Conservation (phyloP, 1,140 invertebrate species). For the Gryon sp. region DNA sequence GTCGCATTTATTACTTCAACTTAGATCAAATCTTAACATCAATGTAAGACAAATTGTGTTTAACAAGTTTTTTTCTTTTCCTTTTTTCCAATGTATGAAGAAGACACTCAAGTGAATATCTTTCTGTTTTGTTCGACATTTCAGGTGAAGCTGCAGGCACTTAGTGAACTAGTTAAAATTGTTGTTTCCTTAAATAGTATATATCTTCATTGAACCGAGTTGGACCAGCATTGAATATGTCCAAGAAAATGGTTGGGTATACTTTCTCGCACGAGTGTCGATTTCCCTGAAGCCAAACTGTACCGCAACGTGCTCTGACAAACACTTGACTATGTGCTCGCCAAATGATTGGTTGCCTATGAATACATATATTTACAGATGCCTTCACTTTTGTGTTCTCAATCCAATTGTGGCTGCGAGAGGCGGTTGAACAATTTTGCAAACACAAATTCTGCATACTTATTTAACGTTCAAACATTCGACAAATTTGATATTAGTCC, state of each 20-base stretch:
- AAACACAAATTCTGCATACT: constrained; percentile 19
- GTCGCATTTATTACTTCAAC: too few relatives aligned
- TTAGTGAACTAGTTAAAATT: background rate
- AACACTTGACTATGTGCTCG: constrained; percentile 30
- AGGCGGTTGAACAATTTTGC: constrained; percentile 30
- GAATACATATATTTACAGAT: constrained; percentile 33
- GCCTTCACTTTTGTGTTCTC: constrained; percentile 25
- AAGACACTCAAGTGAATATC: too few relatives aligned
- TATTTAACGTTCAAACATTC: constrained; percentile 18
- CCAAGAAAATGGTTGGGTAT: constrained; percentile 35
- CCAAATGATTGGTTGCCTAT: constrained; percentile 38
- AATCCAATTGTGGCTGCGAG: constrained; percentile 19
- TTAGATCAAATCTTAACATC: too few relatives aligned
- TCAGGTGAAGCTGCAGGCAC: too few relatives aligned
- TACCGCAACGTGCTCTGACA: constrained; percentile 8
- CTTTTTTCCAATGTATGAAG: too few relatives aligned
- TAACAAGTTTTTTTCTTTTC: too few relatives aligned
- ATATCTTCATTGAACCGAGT: constrained; percentile 30
- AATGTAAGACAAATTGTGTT: too few relatives aligned
- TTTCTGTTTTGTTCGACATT: too few relatives aligned
- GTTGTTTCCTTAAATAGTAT: background rate
- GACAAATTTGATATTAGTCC: constrained; percentile 16
- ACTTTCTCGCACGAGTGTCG: constrained; percentile 51
- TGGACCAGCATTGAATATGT: constrained; percentile 7
- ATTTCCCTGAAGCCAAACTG: constrained; percentile 26